phyloP scores from a whole-genome alignment of 2,888 invertebrate genomes.

The Heliconius cydno region DNA sequence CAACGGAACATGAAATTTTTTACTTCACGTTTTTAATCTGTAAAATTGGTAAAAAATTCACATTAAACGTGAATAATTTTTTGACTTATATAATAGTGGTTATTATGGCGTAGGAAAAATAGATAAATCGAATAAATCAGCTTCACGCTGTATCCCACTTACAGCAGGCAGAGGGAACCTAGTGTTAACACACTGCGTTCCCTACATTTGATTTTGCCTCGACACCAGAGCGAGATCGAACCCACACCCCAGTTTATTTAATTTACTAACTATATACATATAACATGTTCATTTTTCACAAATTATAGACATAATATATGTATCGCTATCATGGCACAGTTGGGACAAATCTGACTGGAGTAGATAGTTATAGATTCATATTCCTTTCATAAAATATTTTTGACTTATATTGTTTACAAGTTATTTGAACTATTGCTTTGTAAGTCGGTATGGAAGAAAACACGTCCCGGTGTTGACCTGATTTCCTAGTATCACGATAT shows the following conservation, averaged over 20 bases:
- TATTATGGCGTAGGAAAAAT: background rate
- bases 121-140: no score
- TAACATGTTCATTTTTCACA: no score
- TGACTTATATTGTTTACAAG: background rate
- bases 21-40: slow-evolving; percentile 42
- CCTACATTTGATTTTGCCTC: no score
- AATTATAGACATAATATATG: no score
- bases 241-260: no score
- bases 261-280: no score
- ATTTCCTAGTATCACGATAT: slow-evolving; percentile 24
- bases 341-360: background rate
- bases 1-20: slow-evolving; percentile 39
- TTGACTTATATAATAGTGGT: background rate
- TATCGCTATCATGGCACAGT: background rate
- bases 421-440: background rate
- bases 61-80: slow-evolving; percentile 31
- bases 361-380: no score
- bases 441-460: slow-evolving; percentile 1
- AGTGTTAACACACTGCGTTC: no score
- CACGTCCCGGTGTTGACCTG: slow-evolving; percentile 30
- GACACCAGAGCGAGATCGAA: no score
- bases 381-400: background rate
- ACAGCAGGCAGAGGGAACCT: no score
- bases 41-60: slow-evolving; percentile 31
- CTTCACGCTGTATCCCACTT: no score